Evolutionary conservation across 1,140 invertebrate genomes (phyloP).

Genomic region (Drosophila dunni): DNA sequence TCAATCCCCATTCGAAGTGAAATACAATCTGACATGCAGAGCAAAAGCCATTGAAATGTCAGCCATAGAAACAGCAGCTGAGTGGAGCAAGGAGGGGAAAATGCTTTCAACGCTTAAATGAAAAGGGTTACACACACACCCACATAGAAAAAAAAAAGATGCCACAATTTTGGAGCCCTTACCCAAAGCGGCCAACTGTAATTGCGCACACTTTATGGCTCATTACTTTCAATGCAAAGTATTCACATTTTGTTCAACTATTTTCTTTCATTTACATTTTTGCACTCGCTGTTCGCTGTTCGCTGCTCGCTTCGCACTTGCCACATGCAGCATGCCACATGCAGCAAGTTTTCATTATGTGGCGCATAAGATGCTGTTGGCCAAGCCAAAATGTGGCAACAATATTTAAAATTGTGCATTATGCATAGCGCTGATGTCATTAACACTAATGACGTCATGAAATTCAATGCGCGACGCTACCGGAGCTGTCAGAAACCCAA

Average conservation of each 20-base stretch:
- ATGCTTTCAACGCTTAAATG: constrained; percentile 57
- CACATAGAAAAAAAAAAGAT: constrained; percentile 7
- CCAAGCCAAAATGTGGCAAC: constrained; percentile 46
- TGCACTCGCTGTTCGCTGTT: background rate
- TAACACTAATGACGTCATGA: constrained; percentile 78
- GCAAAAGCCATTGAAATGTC: constrained; percentile 7
- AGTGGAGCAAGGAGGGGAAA: background rate
- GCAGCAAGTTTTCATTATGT: constrained; percentile 66
- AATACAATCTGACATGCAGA: constrained; percentile 13
- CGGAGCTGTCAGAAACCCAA: constrained; percentile 15
- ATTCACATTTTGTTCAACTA: constrained; percentile 30
- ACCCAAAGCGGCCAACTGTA: constrained; percentile 31
- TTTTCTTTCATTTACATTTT: constrained; percentile 25
- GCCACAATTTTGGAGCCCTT: constrained; percentile 34
- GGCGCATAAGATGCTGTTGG: constrained; percentile 45
- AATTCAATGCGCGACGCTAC: constrained; percentile 62
- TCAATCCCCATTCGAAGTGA: background rate
- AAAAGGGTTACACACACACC: constrained; percentile 38
- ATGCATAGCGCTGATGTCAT: constrained; percentile 67
- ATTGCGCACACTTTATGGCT: constrained; percentile 69
- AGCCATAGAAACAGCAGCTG: background rate
- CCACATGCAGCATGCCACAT: constrained; percentile 35
- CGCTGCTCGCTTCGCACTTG: constrained; percentile 37
- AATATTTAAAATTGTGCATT: constrained; percentile 70
- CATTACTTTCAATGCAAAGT: constrained; percentile 70